Evolutionary conservation across 2,113 vertebrate species (phyloP), one percentile per base, ranked within the genome.

Genomic region (Progne subis): DNA sequence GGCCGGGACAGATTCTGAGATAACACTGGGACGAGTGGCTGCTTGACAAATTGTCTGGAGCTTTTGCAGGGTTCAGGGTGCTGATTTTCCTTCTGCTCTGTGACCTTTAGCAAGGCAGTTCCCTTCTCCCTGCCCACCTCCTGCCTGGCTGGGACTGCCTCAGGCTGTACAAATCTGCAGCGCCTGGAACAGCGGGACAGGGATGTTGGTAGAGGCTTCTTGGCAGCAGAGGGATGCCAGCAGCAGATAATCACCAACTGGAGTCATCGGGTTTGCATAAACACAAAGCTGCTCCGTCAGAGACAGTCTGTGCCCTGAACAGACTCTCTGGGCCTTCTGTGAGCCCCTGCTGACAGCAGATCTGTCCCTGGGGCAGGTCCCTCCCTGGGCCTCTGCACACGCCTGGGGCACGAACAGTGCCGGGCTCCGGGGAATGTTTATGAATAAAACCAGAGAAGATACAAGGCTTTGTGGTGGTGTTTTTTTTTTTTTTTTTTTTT

Each of bases 361-460:
- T 44, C 90, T 64, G 79, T 86, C 68, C 78, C 76, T 3, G 5
- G 28, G 32, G 70, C 78, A 63, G 70, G 43, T 13, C 82, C 71
- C 31, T 83, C 49, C 43, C 47, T 6, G 43, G 24, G 20, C 37
- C 78, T 52, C 85, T 10, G 43, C 37, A 19, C 81, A 19, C 0
- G 8, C 56, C 61, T 14, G 44, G 71, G 92, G 72, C 76, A 71
- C 4, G 32, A 85, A 49, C 29, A 46, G 70, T n/a, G 65, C 89
- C 16, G 20, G 82, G 56, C 76, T 86, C 41, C 0, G 0, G 85
- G 82, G 85, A 88, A 86, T 0, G 2, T 53, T 88, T 78, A 44
- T 57, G 93, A 82, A 86, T 24, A 89, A 94, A 94, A 70, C 37
- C 82, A 49, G 75, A 37, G 19, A 68, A 93, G 94, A 96, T 86